These are phyloP conservation scores for Drosophila tristis DNA, from an alignment of 1,140 invertebrate genomes.

Conservation along the genomic window DNA sequence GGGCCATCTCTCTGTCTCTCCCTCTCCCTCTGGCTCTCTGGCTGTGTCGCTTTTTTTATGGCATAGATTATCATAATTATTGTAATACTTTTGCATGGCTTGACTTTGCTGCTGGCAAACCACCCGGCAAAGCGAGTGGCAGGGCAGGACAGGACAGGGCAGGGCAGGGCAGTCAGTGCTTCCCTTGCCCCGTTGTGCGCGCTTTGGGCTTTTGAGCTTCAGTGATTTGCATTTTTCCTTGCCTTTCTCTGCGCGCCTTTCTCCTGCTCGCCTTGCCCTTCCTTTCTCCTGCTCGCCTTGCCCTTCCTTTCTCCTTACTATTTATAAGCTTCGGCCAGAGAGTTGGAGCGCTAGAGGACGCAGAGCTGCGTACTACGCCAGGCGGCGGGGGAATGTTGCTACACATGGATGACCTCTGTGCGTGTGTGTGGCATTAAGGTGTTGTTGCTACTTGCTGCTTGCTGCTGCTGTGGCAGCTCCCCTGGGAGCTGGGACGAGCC, in stretches of 20 bases:
- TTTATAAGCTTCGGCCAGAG: conserved; percentile 66
- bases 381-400: conserved; percentile 1
- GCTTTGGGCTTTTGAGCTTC: conserved; percentile 75
- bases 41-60: conserved; percentile 65
- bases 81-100: conserved; percentile 82
- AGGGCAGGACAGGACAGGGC: no score
- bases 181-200: not conserved
- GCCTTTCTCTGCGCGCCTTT: not conserved
- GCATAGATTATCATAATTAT: conserved; percentile 84
- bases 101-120: conserved; percentile 54
- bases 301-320: conserved; percentile 45
- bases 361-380: not conserved
- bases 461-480: conserved; percentile 65
- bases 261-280: no score
- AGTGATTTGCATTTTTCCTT: conserved; percentile 76
- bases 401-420: conserved; percentile 64
- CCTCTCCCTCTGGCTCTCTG: not conserved
- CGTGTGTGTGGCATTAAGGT: conserved; percentile 47
- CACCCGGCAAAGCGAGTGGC: conserved; percentile 39
- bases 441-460: conserved; percentile 20
- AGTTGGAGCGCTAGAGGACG: conserved; percentile 45
- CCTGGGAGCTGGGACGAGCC: conserved; percentile 50
- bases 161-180: no score
- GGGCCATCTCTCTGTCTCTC: not conserved
- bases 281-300: no score